Base-by-base conservation (phyloP, 2,797 vertebrate genomes). In the Enteromius radiatus region DNA sequence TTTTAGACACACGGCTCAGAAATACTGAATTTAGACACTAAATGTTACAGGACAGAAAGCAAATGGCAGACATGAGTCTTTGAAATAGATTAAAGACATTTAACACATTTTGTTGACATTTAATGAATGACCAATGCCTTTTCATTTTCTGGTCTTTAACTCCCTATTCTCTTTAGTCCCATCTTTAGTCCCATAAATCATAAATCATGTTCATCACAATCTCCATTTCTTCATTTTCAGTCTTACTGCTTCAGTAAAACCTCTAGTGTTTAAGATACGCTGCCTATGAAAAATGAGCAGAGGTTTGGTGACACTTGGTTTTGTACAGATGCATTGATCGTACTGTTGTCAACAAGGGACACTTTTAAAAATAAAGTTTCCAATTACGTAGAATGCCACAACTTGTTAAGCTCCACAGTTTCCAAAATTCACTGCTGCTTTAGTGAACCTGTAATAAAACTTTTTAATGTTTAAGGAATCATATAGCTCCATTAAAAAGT, bases 321-420 rank as follows among this genome's bases (percentile, higher is more conserved):
- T 83, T 64, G 31, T 49, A 79, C 76, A 81, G 11, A 68, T 45
- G 23, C 64, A 84, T 86, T 56, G 76, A 80, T 86, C 61, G 64
- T 69, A 36, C 54, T 64, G 6, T 63, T 68, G 43, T 78, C 75
- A 84, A 84, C 49, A 81, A 80, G 61, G 52, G 0, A 4, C 28
- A 15, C 33, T 56, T 54, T 21, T 14, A 21, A 49, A 52, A 73
- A 38, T 36, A 54, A 23, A 38, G 19, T 36, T 74, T 74, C 21
- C 28, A 74, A 36, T 75, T 23, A n/a, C n/a, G n/a, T n/a, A 75
- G 21, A 56, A 73, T 49, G 26, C 26, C 69, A 33, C 9, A 21
- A 28, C 5, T 28, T 69, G n/a, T 43, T 21, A 73, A 73, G 9
- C 28, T 31, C 9, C 28, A 71, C 15, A n/a, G 47, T 73, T 73